phyloP scores from a whole-genome alignment of 2,797 vertebrate genomes.

The Harpagifer antarcticus region DNA sequence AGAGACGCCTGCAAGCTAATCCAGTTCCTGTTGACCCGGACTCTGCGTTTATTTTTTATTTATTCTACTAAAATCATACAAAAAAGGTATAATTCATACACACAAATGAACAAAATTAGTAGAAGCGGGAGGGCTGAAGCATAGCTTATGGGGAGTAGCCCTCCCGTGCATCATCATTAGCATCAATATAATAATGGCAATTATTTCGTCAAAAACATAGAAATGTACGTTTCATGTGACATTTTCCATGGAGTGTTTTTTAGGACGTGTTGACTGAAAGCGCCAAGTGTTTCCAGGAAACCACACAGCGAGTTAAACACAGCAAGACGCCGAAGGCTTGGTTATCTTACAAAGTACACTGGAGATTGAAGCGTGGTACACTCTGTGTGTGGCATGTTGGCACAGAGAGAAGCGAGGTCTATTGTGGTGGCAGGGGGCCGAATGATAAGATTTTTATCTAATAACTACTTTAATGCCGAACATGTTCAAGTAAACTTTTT shows the following conservation, averaged over 20 bases:
- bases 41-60: too few relatives aligned
- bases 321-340: not conserved
- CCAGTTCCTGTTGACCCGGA: conserved; percentile 48
- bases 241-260: conserved; percentile 58
- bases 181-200: too few relatives aligned
- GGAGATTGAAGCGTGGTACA: not conserved
- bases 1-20: conserved; percentile 24
- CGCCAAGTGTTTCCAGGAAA: conserved; percentile 45
- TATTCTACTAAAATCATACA: too few relatives aligned
- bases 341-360: conserved; percentile 12
- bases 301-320: conserved; percentile 8
- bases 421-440: not conserved
- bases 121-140: too few relatives aligned
- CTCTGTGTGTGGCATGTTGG: not conserved
- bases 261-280: conserved; percentile 22
- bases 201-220: too few relatives aligned
- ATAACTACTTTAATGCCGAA: not conserved
- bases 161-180: too few relatives aligned
- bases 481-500: too few relatives aligned
- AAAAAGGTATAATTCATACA: too few relatives aligned
- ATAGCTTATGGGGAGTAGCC: too few relatives aligned
- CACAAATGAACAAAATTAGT: too few relatives aligned
- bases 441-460: not conserved
- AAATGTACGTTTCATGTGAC: too few relatives aligned
- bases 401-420: not conserved